Evolutionary conservation across 1,140 invertebrate species (phyloP), one percentile per base, ranked within the genome.

Genomic region (Galleria mellonella): DNA sequence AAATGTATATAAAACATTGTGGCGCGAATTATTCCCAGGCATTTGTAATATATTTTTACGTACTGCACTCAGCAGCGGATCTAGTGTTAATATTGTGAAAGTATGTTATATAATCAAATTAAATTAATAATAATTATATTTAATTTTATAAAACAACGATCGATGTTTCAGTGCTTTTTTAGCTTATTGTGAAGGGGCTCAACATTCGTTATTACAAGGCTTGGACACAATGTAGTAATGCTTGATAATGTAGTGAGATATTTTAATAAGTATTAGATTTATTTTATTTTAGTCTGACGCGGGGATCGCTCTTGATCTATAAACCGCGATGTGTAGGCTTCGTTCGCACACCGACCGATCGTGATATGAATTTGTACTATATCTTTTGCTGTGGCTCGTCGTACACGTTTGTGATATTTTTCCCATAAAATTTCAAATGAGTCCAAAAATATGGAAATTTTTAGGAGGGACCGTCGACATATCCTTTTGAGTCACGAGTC

Each of bases 141-240:
- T 40, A 32, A 40, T 38, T 28, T 44, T 38, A 39, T 10, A 13
- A 11, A 49, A 27, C 35, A 35, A 44, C 23, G 43, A 33, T 30
- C 9, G 35, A 7, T 36, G 42, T 35, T 32, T 7, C 15, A 30
- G 32, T 37, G 43, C 33, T 38, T 33, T 11, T 15, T 32, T 32
- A 29, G 17, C 36, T n/a, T n/a, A n/a, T n/a, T 30, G 30, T 40
- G 4, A 37, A 38, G 3, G 36, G 44, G 30, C 44, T 32, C 44
- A 33, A 47, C 28, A 27, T 40, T 15, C 23, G 14, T 32, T 32
- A 43, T 45, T 38, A 10, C 44, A 55, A 33, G 27, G 53, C 49
- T 61, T 55, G 47, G 50, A 44, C 53, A 53, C 46, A 53, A 56
- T 51, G 50, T 53, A 46, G 50, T 46, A 38, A 48, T 47, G 52